These are phyloP conservation scores for Vulpes vulpes DNA, from an alignment of 2,113 vertebrate genomes.

Conservation along the genomic window DNA sequence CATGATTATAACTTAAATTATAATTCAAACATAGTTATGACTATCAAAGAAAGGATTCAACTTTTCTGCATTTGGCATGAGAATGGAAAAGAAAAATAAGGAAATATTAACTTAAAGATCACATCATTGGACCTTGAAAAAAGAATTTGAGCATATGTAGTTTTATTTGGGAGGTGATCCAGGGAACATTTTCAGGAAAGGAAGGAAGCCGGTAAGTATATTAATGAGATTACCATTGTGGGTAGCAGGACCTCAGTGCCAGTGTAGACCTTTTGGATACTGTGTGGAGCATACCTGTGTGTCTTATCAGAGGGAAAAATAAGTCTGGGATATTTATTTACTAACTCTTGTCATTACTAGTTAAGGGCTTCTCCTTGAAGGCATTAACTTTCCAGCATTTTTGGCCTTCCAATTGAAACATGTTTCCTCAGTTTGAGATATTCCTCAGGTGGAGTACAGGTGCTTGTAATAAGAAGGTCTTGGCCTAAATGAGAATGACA, in stretches of 20 bases:
- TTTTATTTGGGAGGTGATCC: not conserved
- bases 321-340: not conserved
- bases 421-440: not conserved
- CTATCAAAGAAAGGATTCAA: not conserved
- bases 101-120: not conserved
- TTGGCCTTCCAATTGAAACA: not conserved
- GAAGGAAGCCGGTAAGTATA: not conserved
- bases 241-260: not conserved
- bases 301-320: not conserved
- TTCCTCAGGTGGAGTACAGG: not conserved
- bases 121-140: not conserved
- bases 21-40: not conserved
- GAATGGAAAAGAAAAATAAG: slow-evolving; percentile 6
- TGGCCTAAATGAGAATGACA: not conserved
- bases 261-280: not conserved
- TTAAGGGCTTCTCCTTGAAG: not conserved
- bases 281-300: not conserved
- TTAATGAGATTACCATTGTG: not conserved
- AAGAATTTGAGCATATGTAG: not conserved
- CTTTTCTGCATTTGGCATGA: not conserved
- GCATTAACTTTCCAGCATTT: not conserved
- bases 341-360: not conserved
- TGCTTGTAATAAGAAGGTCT: not conserved
- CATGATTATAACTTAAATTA: not conserved
- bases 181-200: not conserved